Evolutionary conservation across 2,888 invertebrate species (phyloP).

Genomic region (Aphidoletes aphidimyza): DNA sequence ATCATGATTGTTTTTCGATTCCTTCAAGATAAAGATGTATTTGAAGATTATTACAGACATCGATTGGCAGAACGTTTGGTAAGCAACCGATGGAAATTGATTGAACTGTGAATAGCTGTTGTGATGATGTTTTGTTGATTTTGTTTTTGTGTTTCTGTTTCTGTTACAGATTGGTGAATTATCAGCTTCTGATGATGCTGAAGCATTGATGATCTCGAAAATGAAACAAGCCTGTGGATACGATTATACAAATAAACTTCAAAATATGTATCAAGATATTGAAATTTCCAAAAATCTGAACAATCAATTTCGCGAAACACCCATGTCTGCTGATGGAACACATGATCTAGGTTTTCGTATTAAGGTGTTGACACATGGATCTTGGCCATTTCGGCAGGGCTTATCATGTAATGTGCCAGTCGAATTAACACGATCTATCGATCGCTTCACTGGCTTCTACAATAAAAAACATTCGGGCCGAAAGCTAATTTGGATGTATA

Average conservation of each 20-base stretch:
- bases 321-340: slow-evolving; percentile 73
- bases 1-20: slow-evolving; percentile 99
- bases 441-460: slow-evolving; percentile 95
- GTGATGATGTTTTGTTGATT: no score
- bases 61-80: slow-evolving; percentile 97
- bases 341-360: slow-evolving; percentile 92
- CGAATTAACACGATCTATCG: slow-evolving; percentile 94
- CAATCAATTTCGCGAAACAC: slow-evolving; percentile 91
- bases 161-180: slow-evolving; percentile 79
- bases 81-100: neutral
- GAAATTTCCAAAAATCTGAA: slow-evolving; percentile 98
- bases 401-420: slow-evolving; percentile 92
- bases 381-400: slow-evolving; percentile 98
- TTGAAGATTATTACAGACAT: slow-evolving; percentile 99
- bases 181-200: slow-evolving; percentile 99
- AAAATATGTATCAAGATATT: slow-evolving; percentile 98
- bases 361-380: slow-evolving; percentile 95
- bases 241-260: slow-evolving; percentile 98
- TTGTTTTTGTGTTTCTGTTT: neutral
- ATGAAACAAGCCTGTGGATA: slow-evolving; percentile 99
- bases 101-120: neutral
- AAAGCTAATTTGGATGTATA: slow-evolving; percentile 97
- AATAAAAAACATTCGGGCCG: slow-evolving; percentile 95
- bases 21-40: slow-evolving; percentile 99
- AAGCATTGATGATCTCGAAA: slow-evolving; percentile 99